A percentile compares a stretch with the other conserved stretches of the same genome.
Conservation (phyloP, 1,140 invertebrate genomes). For the Drosophila lowei region DNA sequence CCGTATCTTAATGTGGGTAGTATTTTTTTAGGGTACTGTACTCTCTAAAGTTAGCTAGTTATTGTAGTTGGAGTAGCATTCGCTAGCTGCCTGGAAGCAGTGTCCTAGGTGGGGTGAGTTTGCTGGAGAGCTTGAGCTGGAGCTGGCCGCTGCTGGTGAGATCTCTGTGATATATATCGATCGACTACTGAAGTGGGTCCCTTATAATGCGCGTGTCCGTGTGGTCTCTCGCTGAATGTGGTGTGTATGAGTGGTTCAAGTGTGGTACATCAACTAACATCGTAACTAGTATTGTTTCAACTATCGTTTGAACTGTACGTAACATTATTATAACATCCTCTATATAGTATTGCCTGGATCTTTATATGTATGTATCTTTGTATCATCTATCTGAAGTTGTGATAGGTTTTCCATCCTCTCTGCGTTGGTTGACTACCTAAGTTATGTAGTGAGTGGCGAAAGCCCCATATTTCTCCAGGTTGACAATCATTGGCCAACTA, state of each 20-base stretch:
- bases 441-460: too few species aligned
- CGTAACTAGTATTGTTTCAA: too few species aligned
- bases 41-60: conserved; percentile 56
- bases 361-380: too few species aligned
- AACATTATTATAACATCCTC: neutral
- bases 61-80: conserved; percentile 68
- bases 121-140: conserved; percentile 67
- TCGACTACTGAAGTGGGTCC: conserved; percentile 51
- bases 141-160: conserved; percentile 20
- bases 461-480: neutral
- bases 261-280: too few species aligned
- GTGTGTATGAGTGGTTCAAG: conserved; percentile 1
- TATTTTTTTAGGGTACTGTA: conserved; percentile 6
- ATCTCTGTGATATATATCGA: conserved; percentile 5
- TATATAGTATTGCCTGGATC: conserved; percentile 3
- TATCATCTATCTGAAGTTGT: too few species aligned
- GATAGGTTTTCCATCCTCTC: too few species aligned
- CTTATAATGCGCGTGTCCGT: conserved; percentile 27
- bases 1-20: conserved; percentile 10
- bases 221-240: conserved; percentile 2
- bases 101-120: conserved; percentile 79
- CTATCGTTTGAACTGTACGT: too few species aligned
- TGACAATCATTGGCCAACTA: conserved; percentile 14
- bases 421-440: too few species aligned
- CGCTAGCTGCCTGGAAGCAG: conserved; percentile 75